These are phyloP conservation scores for Dinomys branickii DNA, from an alignment of 2,113 vertebrate genomes.

Conservation along the genomic window DNA sequence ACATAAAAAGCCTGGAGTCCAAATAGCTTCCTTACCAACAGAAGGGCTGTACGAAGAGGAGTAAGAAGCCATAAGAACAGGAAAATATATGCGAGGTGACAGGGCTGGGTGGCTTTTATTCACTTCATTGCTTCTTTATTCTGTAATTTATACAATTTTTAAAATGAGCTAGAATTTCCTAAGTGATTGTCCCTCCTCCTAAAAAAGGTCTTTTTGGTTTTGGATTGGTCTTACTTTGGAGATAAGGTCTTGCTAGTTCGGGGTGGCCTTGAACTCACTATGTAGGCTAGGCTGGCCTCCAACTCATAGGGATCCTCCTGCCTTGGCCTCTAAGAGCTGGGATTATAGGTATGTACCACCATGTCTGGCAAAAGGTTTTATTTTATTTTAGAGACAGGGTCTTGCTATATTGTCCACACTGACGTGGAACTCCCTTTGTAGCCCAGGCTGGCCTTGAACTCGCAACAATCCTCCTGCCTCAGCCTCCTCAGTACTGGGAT, in stretches of 20 bases:
- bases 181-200: background rate
- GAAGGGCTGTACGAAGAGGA: background rate
- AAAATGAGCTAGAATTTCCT: background rate
- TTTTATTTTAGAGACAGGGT: no score
- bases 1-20: background rate
- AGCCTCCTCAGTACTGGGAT: background rate
- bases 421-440: no score
- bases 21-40: slow-evolving; percentile 33
- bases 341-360: background rate
- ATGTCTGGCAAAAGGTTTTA: background rate
- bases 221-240: background rate
- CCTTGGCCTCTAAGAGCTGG: no score
- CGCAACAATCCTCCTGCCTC: background rate
- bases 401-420: no score
- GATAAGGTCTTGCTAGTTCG: background rate
- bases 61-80: background rate
- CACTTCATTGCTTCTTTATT: background rate
- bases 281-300: no score
- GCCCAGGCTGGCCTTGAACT: background rate
- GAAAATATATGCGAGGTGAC: slow-evolving; percentile 16
- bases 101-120: background rate
- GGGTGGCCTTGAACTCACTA: background rate
- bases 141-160: background rate
- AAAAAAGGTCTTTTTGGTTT: background rate
- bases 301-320: background rate